A percentile compares a stretch with the other conserved stretches of the same genome.
phyloP scores from a whole-genome alignment of 1,140 invertebrate species.

The Neoseiulus cucumeris region DNA sequence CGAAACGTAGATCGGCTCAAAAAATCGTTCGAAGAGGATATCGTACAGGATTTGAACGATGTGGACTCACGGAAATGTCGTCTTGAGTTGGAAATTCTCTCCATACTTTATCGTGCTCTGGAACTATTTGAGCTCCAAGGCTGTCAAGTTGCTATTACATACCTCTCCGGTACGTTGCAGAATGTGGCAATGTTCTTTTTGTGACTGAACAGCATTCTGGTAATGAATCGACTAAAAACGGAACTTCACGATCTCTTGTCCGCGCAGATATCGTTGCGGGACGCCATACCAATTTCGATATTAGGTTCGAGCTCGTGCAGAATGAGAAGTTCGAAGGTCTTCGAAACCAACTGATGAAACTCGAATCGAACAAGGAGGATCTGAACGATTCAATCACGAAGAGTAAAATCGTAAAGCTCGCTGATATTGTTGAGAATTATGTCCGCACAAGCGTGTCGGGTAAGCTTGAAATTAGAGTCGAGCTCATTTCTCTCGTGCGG shows the following conservation, averaged over 20 bases:
- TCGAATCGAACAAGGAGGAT: too few species aligned
- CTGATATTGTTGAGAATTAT: not conserved
- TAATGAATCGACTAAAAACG: too few species aligned
- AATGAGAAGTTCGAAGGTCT: not conserved
- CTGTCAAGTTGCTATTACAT: not conserved
- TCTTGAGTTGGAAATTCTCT: not conserved
- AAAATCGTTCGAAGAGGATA: not conserved
- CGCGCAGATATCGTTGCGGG: too few species aligned
- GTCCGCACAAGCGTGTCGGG: not conserved
- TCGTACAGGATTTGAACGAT: not conserved
- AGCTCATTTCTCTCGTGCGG: not conserved
- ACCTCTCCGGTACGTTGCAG: not conserved
- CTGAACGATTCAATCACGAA: not conserved
- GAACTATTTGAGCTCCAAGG: not conserved
- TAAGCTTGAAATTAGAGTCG: too few species aligned
- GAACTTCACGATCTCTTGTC: too few species aligned
- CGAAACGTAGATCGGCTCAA: not conserved
- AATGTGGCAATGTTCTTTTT: too few species aligned
- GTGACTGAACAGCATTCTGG: too few species aligned
- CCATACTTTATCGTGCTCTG: not conserved
- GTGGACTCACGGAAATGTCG: not conserved
- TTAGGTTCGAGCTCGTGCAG: not conserved
- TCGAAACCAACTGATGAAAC: too few species aligned
- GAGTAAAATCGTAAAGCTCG: not conserved
- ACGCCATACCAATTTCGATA: not conserved